Evolutionary conservation across 2,888 invertebrate genomes (phyloP).

Genomic region (Platynereis dumerilii): DNA sequence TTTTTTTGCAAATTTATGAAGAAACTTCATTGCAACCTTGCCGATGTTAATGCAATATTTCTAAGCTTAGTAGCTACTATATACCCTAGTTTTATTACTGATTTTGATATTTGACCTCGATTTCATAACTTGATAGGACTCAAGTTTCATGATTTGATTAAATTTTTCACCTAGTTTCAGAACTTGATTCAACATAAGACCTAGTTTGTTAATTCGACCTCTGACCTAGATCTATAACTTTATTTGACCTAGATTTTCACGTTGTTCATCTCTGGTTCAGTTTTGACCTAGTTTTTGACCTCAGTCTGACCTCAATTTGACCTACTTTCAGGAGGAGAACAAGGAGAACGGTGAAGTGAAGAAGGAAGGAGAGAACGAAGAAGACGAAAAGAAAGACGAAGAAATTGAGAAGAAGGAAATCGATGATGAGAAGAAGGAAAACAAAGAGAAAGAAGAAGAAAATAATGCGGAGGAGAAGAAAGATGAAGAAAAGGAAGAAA

Average conservation of each 20-base stretch:
- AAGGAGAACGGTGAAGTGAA: background rate
- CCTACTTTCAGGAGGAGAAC: constrained; percentile 5
- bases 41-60: too few relatives aligned
- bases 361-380: background rate
- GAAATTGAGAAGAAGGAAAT: background rate
- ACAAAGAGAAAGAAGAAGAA: background rate
- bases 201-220: background rate
- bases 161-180: too few relatives aligned
- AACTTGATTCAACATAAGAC: too few relatives aligned
- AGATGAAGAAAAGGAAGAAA: constrained; percentile 10
- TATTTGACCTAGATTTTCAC: too few relatives aligned
- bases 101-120: too few relatives aligned
- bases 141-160: too few relatives aligned
- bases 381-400: background rate
- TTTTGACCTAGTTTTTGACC: background rate
- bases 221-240: background rate
- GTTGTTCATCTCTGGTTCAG: too few relatives aligned
- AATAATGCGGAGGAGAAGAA: constrained; percentile 8
- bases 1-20: too few relatives aligned
- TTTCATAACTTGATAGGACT: too few relatives aligned
- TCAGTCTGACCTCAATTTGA: background rate
- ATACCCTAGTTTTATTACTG: too few relatives aligned
- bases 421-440: background rate
- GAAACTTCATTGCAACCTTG: too few relatives aligned
- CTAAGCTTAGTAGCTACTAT: too few relatives aligned